phyloP scores from a whole-genome alignment of 1,140 invertebrate species.

The Procambarus virginalis region DNA sequence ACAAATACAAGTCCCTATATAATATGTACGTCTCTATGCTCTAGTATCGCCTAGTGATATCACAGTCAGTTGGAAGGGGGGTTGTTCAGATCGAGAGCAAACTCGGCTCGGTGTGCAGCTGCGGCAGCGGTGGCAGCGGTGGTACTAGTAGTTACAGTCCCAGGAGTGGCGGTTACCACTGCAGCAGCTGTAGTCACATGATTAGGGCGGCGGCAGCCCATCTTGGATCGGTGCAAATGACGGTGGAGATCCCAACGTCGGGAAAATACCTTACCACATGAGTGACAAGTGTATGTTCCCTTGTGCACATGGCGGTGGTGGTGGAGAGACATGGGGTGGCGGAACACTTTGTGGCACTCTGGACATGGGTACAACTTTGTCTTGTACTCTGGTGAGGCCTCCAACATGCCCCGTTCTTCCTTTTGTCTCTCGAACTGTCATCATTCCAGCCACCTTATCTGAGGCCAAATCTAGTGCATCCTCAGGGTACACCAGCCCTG shows the following conservation, averaged over 20 bases:
- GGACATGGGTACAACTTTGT: constrained; percentile 71
- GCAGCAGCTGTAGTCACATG: constrained; percentile 47
- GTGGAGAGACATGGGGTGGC: constrained; percentile 71
- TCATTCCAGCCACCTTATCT: constrained; percentile 51
- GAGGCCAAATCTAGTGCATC: constrained; percentile 56
- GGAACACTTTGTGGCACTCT: constrained; percentile 71
- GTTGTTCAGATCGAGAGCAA: constrained; percentile 68
- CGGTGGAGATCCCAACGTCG: constrained; percentile 71
- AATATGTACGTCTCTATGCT: constrained; percentile 64
- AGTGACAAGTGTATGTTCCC: constrained; percentile 71
- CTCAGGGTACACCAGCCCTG: constrained; percentile 53
- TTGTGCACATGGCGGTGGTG: constrained; percentile 72
- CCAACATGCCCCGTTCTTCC: constrained; percentile 43
- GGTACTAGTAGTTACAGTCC: constrained; percentile 35
- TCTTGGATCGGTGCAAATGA: constrained; percentile 70
- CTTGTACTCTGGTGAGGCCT: constrained; percentile 58
- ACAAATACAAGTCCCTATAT: constrained; percentile 67
- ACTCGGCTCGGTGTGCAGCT: constrained; percentile 57
- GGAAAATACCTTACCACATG: constrained; percentile 71
- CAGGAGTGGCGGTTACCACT: constrained; percentile 19
- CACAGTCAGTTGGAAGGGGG: constrained; percentile 70
- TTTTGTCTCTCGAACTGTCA: constrained; percentile 25
- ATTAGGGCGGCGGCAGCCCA: constrained; percentile 68
- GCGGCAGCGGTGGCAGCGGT: constrained; percentile 36
- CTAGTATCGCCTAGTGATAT: constrained; percentile 70